phyloP scores from a whole-genome alignment of 2,888 invertebrate genomes.

The Epinotia nisella region DNA sequence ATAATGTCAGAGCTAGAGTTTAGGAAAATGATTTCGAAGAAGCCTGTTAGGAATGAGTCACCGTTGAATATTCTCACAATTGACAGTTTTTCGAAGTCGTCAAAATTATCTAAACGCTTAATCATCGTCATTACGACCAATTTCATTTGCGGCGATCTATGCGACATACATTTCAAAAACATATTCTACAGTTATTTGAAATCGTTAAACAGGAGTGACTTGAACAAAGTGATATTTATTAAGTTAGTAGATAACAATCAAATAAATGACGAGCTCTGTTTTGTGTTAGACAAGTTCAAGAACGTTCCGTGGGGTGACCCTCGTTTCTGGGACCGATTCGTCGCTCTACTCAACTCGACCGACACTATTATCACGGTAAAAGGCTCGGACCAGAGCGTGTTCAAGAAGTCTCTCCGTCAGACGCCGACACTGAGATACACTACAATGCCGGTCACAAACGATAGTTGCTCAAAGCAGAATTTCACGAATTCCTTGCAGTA shows the following conservation, averaged over 20 bases:
- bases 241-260: constrained; percentile 79
- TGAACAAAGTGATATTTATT: constrained; percentile 79
- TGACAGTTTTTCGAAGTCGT: constrained; percentile 79
- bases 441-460: constrained; percentile 84
- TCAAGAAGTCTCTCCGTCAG: constrained; percentile 81
- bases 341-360: constrained; percentile 90
- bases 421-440: constrained; percentile 82
- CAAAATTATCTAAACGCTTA: constrained; percentile 80
- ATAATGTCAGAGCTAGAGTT: constrained; percentile 89
- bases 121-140: constrained; percentile 86
- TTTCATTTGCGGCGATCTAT: constrained; percentile 78
- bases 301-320: constrained; percentile 90
- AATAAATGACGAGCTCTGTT: constrained; percentile 78
- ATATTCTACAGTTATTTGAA: constrained; percentile 81
- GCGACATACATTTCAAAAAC: constrained; percentile 80
- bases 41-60: constrained; percentile 87
- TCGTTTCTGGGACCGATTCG: constrained; percentile 93
- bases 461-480: constrained; percentile 83
- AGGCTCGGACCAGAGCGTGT: constrained; percentile 77
- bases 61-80: constrained; percentile 86
- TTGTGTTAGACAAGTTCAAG: constrained; percentile 84
- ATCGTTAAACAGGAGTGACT: constrained; percentile 76
- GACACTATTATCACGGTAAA: constrained; percentile 82
- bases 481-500: constrained; percentile 80
- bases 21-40: constrained; percentile 89